These are phyloP conservation scores for Caenorhabditis wallacei DNA, from an alignment of 2,888 invertebrate genomes.

Conservation along the genomic window DNA sequence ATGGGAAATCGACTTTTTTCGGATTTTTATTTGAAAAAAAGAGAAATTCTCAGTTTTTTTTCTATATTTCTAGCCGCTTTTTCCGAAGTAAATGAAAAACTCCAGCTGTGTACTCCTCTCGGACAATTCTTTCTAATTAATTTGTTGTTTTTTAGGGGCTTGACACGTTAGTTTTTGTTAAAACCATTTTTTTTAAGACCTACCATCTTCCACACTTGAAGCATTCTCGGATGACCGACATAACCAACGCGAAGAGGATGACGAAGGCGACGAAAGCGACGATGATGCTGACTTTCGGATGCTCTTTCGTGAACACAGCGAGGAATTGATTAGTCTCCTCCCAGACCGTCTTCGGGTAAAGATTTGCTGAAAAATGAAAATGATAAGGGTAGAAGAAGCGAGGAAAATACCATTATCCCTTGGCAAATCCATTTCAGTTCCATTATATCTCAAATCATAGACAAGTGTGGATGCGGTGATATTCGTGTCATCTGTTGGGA, in stretches of 20 bases:
- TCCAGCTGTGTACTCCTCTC: too few species aligned
- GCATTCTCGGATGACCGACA: neutral
- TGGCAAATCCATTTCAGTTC: neutral
- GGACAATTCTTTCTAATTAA: too few species aligned
- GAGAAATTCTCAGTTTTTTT: too few species aligned
- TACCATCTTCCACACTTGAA: neutral
- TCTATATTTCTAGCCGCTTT: too few species aligned
- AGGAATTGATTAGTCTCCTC: neutral
- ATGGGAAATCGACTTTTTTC: too few species aligned
- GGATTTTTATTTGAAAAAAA: too few species aligned
- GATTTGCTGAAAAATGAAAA: constrained; percentile 1
- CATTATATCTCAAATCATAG: neutral
- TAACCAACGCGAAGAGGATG: neutral
- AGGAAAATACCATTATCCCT: neutral
- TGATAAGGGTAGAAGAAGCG: too few species aligned
- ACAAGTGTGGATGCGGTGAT: neutral
- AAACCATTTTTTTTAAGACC: neutral
- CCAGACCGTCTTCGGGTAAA: neutral
- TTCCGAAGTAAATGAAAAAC: too few species aligned
- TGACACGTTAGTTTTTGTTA: too few species aligned
- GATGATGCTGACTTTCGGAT: neutral
- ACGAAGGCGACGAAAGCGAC: neutral
- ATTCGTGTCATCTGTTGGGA: neutral
- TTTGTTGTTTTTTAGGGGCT: too few species aligned
- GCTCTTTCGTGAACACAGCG: neutral